These are phyloP conservation scores for Etheostoma spectabile DNA, from an alignment of 2,113 vertebrate species.

Conservation along the genomic window DNA sequence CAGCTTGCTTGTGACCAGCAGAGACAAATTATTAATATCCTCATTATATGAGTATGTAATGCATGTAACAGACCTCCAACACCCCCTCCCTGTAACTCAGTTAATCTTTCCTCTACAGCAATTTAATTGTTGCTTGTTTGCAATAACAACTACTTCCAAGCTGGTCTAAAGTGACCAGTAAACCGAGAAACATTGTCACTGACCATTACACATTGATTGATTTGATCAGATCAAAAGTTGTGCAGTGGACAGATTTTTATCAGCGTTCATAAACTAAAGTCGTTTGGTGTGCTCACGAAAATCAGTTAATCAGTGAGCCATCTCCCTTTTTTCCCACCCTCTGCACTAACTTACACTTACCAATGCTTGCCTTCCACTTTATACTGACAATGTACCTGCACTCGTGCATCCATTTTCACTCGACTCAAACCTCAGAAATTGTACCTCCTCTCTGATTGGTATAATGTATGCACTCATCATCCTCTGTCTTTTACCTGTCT, in stretches of 20 bases:
- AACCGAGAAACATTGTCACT: slow-evolving; percentile 33
- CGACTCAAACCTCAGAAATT: slow-evolving; percentile 1
- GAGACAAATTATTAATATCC: neutral
- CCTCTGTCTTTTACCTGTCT: slow-evolving; percentile 38
- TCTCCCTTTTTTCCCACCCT: neutral
- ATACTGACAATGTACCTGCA: slow-evolving; percentile 20
- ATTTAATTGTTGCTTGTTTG: neutral
- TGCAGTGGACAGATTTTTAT: slow-evolving; percentile 29
- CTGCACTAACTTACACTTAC: slow-evolving; percentile 38
- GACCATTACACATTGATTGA: slow-evolving; percentile 22
- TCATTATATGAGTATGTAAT: neutral
- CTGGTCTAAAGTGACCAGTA: slow-evolving; percentile 16
- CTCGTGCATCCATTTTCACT: slow-evolving; percentile 27
- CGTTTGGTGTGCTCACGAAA: neutral
- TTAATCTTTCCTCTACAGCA: neutral
- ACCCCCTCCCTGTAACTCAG: neutral
- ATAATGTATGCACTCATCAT: slow-evolving; percentile 37
- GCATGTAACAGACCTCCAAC: neutral
- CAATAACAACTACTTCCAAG: neutral
- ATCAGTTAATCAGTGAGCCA: slow-evolving; percentile 33
- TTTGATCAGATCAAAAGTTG: neutral
- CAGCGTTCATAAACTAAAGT: neutral
- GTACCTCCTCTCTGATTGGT: slow-evolving; percentile 39
- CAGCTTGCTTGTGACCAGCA: neutral
- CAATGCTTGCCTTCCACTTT: slow-evolving; percentile 33